Evolutionary conservation across 2,113 vertebrate species (phyloP).

Genomic region (Hydrolagus affinis): DNA sequence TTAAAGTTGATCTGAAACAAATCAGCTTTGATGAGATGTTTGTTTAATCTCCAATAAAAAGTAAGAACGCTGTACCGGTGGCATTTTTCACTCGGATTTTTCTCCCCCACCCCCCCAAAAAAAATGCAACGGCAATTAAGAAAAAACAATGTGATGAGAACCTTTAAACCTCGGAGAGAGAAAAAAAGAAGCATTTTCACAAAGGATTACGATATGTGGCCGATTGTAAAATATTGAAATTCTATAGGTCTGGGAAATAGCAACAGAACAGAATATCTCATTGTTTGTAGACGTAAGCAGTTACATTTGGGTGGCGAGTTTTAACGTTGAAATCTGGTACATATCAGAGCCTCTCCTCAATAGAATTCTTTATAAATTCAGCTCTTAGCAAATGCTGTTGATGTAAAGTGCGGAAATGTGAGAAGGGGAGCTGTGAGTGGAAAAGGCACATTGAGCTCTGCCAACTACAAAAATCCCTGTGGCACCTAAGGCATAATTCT

Average conservation of each 20-base stretch:
- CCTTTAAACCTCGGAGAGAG: background rate
- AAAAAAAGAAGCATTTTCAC: conserved; percentile 9
- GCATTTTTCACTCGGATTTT: background rate
- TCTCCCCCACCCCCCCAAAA: background rate
- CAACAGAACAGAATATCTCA: background rate
- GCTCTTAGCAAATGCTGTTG: background rate
- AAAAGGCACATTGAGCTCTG: background rate
- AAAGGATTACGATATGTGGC: background rate
- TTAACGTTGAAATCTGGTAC: conserved; percentile 15
- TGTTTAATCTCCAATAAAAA: conserved; percentile 2
- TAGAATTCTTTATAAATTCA: conserved; percentile 12
- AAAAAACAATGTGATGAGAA: conserved; percentile 3
- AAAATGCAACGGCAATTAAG: background rate
- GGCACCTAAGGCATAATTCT: background rate
- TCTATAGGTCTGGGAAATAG: background rate
- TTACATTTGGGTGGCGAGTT: conserved; percentile 1
- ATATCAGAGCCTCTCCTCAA: conserved; percentile 6
- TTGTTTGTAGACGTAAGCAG: conserved; percentile 5
- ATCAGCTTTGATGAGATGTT: background rate
- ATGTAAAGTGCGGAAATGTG: background rate
- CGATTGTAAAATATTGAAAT: conserved; percentile 6
- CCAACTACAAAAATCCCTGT: background rate
- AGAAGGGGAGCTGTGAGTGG: background rate
- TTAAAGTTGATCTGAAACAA: too few relatives aligned
- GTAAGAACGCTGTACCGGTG: background rate